Evolutionary conservation across 2,113 vertebrate genomes (phyloP).

Genomic region (Noturus placidus): DNA sequence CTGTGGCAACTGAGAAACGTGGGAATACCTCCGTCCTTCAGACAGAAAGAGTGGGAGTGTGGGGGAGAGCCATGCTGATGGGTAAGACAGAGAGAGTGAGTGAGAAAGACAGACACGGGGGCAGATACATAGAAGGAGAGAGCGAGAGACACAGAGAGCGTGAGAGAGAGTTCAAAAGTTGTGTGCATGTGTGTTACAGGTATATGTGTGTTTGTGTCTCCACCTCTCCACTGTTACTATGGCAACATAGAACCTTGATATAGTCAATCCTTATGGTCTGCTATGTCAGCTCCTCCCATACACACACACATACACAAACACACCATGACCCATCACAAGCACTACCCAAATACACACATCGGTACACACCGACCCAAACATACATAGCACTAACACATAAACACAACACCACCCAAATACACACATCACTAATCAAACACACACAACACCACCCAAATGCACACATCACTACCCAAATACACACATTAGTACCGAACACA

Average conservation of each 20-base stretch:
- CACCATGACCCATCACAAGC: not conserved
- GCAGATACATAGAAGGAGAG: slow-evolving; percentile 19
- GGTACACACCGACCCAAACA: slow-evolving; percentile 28
- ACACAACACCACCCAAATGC: not conserved
- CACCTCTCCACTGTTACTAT: not conserved
- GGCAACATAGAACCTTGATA: not conserved
- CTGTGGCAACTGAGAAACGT: slow-evolving; percentile 75
- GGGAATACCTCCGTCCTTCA: slow-evolving; percentile 81
- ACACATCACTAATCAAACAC: not conserved
- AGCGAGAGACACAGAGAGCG: not conserved
- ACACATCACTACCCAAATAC: not conserved
- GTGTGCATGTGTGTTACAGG: not conserved
- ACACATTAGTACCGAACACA: not conserved
- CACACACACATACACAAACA: slow-evolving; percentile 36
- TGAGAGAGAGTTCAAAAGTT: not conserved
- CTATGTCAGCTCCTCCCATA: slow-evolving; percentile 44
- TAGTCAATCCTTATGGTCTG: slow-evolving; percentile 3
- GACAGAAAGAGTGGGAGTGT: slow-evolving; percentile 60
- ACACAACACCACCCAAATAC: not conserved
- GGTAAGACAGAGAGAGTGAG: slow-evolving; percentile 38
- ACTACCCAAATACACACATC: slow-evolving; percentile 22
- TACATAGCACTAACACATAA: slow-evolving; percentile 36
- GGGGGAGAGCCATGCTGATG: slow-evolving; percentile 31
- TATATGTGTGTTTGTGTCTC: slow-evolving; percentile 31
- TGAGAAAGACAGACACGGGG: slow-evolving; percentile 22